A percentile compares a stretch with the other conserved stretches of the same genome.
These are phyloP conservation scores for Macrocentrus cingulum DNA, from an alignment of 1,140 invertebrate species.

Conservation along the genomic window DNA sequence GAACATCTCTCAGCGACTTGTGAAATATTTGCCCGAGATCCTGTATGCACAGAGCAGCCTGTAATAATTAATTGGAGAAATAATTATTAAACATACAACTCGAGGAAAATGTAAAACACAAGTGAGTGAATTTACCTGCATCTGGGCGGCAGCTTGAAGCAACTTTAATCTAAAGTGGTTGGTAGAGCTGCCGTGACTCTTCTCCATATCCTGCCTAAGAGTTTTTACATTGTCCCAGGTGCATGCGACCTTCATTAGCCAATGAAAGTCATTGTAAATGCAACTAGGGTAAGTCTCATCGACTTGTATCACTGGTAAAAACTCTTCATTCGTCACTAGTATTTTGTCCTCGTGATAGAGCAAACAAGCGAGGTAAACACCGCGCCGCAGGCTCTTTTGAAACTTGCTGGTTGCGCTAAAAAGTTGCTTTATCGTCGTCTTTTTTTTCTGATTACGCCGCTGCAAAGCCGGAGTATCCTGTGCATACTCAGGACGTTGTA, in stretches of 20 bases:
- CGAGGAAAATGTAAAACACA: not conserved
- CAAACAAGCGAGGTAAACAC: conserved; percentile 89
- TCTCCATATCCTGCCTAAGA: conserved; percentile 88
- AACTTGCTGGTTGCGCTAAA: conserved; percentile 94
- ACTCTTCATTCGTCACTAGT: conserved; percentile 93
- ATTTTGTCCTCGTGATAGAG: conserved; percentile 94
- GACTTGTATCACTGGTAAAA: conserved; percentile 92
- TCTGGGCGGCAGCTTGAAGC: conserved; percentile 85
- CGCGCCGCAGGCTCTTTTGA: conserved; percentile 88
- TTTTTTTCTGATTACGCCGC: conserved; percentile 69
- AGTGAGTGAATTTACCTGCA: conserved; percentile 75
- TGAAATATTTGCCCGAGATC: conserved; percentile 93
- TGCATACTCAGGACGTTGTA: conserved; percentile 65
- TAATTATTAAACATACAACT: not conserved
- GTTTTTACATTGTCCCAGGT: conserved; percentile 95
- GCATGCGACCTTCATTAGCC: conserved; percentile 96
- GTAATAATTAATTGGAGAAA: conserved; percentile 28
- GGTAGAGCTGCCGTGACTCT: conserved; percentile 83
- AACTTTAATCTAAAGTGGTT: conserved; percentile 89
- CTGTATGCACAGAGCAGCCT: conserved; percentile 82
- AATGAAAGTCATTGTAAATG: conserved; percentile 91
- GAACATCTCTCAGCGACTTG: conserved; percentile 81
- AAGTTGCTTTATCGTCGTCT: conserved; percentile 90
- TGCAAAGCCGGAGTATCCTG: conserved; percentile 64
- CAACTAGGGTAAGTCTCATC: conserved; percentile 93